Percentiles rank a stretch among this genome's conserved stretches.
Conservation (phyloP, 2,888 invertebrate species). For the Camponotus fellah region DNA sequence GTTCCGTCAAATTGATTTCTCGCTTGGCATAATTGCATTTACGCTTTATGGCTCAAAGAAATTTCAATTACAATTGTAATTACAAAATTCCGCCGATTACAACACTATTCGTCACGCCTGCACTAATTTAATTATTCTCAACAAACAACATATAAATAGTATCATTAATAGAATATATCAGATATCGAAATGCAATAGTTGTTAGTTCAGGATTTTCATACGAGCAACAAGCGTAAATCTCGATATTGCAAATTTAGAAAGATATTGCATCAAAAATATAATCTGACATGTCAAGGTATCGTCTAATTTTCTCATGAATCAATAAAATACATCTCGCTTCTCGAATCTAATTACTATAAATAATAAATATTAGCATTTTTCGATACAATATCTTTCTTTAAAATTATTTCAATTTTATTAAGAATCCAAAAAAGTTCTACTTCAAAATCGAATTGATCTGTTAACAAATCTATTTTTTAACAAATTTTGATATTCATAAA, state of each 20-base stretch:
- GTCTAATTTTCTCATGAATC: slow-evolving; percentile 11
- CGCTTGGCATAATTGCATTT: neutral
- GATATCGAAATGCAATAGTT: neutral
- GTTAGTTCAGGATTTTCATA: neutral
- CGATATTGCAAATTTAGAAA: neutral
- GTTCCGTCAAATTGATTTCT: slow-evolving; percentile 21
- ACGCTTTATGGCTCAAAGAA: neutral
- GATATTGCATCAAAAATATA: neutral
- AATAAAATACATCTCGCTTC: neutral
- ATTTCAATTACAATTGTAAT: slow-evolving; percentile 14
- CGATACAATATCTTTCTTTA: neutral
- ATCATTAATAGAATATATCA: slow-evolving; percentile 1
- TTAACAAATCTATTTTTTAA: neutral
- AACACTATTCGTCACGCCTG: slow-evolving; percentile 22
- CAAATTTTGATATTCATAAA: neutral
- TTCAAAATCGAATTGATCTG: neutral
- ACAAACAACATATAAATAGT: neutral
- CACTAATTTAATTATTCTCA: neutral
- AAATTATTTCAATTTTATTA: neutral
- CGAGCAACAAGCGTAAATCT: neutral
- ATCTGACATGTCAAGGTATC: neutral
- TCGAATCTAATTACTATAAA: neutral
- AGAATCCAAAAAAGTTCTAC: neutral
- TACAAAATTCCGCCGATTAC: slow-evolving; percentile 46
- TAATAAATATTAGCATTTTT: neutral